phyloP scores from a whole-genome alignment of 2,888 invertebrate species.

The Odontocolon sp. region DNA sequence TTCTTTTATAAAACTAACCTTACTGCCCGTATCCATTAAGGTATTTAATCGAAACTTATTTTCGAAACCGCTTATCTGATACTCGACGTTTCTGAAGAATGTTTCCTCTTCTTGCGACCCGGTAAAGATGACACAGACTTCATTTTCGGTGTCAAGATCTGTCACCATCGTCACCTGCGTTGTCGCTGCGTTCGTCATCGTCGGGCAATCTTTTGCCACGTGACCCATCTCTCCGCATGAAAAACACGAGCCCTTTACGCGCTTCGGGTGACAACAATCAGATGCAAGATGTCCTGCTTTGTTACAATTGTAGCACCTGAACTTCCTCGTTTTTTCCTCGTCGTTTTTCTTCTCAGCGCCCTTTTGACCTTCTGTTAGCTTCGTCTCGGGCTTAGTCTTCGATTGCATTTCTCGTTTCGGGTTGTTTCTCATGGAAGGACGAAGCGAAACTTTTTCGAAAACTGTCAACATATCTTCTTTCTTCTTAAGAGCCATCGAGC shows the following conservation, averaged over 20 bases:
- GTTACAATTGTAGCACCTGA: constrained; percentile 27
- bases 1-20: constrained; percentile 42
- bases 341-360: constrained; percentile 5
- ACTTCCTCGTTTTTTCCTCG: background rate
- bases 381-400: background rate
- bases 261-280: constrained; percentile 10
- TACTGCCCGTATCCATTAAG: constrained; percentile 43
- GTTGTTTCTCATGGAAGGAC: constrained; percentile 8
- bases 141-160: background rate
- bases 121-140: background rate
- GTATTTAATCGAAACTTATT: background rate
- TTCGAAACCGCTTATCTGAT: constrained; percentile 21
- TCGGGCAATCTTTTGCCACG: background rate
- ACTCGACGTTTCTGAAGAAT: constrained; percentile 18
- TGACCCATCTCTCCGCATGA: constrained; percentile 29
- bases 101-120: background rate
- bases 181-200: background rate
- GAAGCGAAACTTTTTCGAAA: constrained; percentile 41
- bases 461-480: constrained; percentile 34
- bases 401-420: constrained; percentile 2
- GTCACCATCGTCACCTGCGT: background rate
- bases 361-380: background rate
- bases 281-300: constrained; percentile 6
- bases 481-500: no score
- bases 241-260: constrained; percentile 18